Percentiles rank a stretch among this genome's conserved stretches.
Conservation (phyloP, 2,888 invertebrate genomes). For the Seira sanloemensis region DNA sequence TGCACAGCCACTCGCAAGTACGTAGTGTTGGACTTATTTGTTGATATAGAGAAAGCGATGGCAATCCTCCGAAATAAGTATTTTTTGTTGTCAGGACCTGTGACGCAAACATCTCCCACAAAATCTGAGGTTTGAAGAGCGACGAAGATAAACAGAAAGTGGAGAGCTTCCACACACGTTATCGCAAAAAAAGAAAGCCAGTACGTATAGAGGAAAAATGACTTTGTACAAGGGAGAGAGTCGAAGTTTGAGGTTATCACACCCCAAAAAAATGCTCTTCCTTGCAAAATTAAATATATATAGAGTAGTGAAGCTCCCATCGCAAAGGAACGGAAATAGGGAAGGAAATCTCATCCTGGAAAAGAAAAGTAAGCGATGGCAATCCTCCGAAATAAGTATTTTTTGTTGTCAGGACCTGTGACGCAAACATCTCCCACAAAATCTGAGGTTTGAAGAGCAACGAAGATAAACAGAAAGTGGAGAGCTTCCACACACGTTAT, state of each 20-base stretch:
- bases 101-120: not conserved
- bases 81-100: not conserved
- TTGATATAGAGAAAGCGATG: not conserved
- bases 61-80: not conserved
- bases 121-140: not conserved
- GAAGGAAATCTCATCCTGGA: constrained; percentile 6
- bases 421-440: not conserved
- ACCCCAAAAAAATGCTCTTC: too few relatives aligned
- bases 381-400: not conserved
- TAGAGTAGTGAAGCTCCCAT: too few relatives aligned
- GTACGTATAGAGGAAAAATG: too few relatives aligned
- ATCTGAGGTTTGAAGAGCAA: not conserved
- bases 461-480: not conserved
- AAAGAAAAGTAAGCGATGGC: constrained; percentile 8
- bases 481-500: not conserved
- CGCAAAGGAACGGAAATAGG: constrained; percentile 12
- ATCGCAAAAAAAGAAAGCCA: too few relatives aligned
- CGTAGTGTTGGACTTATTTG: too few relatives aligned
- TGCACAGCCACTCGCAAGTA: too few relatives aligned
- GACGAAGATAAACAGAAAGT: not conserved
- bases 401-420: not conserved
- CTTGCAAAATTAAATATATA: too few relatives aligned
- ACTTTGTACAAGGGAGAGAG: too few relatives aligned
- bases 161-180: not conserved
- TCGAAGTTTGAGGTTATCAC: too few relatives aligned